Evolutionary conservation across 1,140 invertebrate genomes (phyloP).

Genomic region (Neuroterus valhalla): DNA sequence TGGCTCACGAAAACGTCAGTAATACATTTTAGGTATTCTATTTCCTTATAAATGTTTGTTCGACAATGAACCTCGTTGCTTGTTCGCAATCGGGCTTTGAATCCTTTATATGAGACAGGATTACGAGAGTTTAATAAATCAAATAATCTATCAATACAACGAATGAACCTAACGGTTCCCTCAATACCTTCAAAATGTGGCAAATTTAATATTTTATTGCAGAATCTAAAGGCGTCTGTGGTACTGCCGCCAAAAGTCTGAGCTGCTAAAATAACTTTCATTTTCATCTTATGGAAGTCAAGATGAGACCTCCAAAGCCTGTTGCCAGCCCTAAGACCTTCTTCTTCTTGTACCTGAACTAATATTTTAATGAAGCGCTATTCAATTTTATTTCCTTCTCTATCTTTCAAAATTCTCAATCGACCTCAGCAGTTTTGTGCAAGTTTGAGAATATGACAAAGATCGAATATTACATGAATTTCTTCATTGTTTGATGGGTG

Average conservation of each 20-base stretch:
- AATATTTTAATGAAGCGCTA: no score
- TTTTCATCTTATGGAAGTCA: no score
- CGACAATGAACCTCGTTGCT: conserved; percentile 16
- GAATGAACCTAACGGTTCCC: no score
- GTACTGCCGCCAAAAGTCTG: no score
- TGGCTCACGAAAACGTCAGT: background rate
- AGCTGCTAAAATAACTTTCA: no score
- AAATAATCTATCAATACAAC: conserved; percentile 51
- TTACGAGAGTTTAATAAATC: conserved; percentile 52
- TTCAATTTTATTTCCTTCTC: conserved; percentile 33
- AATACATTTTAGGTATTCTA: background rate
- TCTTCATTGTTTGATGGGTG: conserved; percentile 34
- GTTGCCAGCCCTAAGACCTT: no score
- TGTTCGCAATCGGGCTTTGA: conserved; percentile 47
- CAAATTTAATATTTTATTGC: no score
- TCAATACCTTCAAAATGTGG: no score
- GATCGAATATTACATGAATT: conserved; percentile 44
- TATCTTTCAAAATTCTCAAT: background rate
- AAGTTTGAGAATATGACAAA: conserved; percentile 53
- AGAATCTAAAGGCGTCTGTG: no score
- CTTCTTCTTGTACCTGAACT: no score
- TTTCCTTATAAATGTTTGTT: background rate
- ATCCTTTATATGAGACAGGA: conserved; percentile 40
- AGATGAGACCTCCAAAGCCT: no score
- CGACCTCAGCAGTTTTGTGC: conserved; percentile 43